These are phyloP conservation scores for Dunckerocampus dactyliophorus DNA, from an alignment of 2,113 vertebrate species.

Conservation along the genomic window DNA sequence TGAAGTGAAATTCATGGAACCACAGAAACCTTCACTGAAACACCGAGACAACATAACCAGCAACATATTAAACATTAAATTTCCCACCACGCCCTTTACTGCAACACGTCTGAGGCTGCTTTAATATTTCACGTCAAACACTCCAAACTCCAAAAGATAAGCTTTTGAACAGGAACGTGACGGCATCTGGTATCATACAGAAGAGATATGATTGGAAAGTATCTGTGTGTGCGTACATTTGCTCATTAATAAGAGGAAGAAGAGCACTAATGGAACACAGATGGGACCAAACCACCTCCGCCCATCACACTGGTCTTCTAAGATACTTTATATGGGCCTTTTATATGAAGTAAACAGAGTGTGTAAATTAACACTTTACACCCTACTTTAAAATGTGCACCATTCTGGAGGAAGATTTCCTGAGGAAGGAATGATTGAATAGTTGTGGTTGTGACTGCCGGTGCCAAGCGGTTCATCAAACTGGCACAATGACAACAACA, in stretches of 20 bases:
- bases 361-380: conserved; percentile 31
- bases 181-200: too few species aligned
- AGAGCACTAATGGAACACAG: conserved; percentile 31
- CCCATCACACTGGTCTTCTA: conserved; percentile 10
- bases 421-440: conserved; percentile 36
- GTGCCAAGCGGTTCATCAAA: conserved; percentile 33
- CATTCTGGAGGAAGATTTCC: conserved; percentile 38
- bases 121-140: neutral
- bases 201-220: neutral
- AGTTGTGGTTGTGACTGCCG: conserved; percentile 22
- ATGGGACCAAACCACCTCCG: conserved; percentile 13
- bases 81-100: neutral
- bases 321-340: conserved; percentile 24
- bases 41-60: conserved; percentile 6
- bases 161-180: neutral
- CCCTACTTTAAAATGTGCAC: conserved; percentile 17
- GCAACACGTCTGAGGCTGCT: neutral
- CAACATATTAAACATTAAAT: neutral
- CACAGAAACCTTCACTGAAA: conserved; percentile 20
- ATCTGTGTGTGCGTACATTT: conserved; percentile 8
- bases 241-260: neutral
- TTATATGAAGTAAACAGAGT: conserved; percentile 26
- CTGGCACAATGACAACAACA: neutral
- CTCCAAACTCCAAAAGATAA: conserved; percentile 4
- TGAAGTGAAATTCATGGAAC: neutral